Evolutionary conservation across 2,797 vertebrate genomes (phyloP).

Genomic region (Gallinago nigripennis): DNA sequence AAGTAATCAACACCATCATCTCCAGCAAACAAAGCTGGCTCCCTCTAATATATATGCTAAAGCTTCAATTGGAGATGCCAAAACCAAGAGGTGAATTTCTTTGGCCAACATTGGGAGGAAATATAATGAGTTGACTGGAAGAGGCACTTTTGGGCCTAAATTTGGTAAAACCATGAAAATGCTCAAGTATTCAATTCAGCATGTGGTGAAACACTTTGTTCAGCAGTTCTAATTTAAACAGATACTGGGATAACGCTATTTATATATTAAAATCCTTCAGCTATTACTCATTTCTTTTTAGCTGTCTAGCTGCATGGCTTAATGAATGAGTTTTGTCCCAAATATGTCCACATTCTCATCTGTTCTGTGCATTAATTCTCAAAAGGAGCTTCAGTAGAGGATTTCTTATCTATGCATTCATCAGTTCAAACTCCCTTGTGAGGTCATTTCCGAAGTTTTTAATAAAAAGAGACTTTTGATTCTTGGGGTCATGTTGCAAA

Average conservation of each 20-base stretch:
- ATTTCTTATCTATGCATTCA: constrained; percentile 50
- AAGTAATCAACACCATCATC: neutral
- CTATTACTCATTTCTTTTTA: neutral
- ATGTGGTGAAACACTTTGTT: neutral
- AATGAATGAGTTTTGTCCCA: constrained; percentile 22
- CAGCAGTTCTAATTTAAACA: neutral
- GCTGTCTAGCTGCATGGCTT: neutral
- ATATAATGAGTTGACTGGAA: neutral
- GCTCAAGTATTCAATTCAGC: neutral
- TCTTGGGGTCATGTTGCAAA: constrained; percentile 41
- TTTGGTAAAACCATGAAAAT: neutral
- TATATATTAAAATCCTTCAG: neutral
- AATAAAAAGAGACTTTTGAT: constrained; percentile 53
- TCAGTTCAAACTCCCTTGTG: constrained; percentile 39
- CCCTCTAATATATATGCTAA: neutral
- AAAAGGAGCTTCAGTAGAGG: constrained; percentile 16
- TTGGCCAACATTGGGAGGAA: neutral
- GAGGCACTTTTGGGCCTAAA: neutral
- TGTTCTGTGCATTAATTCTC: constrained; percentile 41
- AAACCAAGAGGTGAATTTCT: neutral
- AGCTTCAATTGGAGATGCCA: neutral
- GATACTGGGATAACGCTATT: neutral
- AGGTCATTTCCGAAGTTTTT: constrained; percentile 59
- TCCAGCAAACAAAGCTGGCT: neutral
- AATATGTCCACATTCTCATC: neutral